Base-by-base conservation (phyloP, 1,140 invertebrate species). In the Drosophila trapezifrons region DNA sequence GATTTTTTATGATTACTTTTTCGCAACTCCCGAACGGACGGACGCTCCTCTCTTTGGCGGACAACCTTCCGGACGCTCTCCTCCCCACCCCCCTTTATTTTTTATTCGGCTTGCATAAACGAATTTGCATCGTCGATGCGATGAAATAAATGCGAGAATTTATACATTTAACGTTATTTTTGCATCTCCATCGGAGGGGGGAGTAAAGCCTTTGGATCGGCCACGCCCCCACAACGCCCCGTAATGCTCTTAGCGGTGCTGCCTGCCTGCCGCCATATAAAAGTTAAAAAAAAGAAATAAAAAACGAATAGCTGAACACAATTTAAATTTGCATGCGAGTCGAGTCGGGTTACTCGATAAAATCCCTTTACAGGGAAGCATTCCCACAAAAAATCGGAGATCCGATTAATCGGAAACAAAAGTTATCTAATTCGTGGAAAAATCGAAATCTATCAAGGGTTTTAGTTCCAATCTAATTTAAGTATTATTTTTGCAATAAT, bases 1-100 rank as follows among this genome's bases (percentile, higher is more conserved):
- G 56, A 79, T 80, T 76, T 76, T 76, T 52, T 76, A 77, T 77
- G 78, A 81, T 73, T 82, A 59, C 49, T 73, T 65, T 78, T 79
- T 63, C 43, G 49, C 27, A 18, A 29, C 49, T 47, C 57, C 45
- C 29, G 4, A 20, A 32, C 45, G 8, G 32, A 32, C 45, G 45
- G 32, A 47, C 56, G 13, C 12, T 18, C 22, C 29, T 32, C 29
- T 32, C 9, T 32, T 32, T 32, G 20, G 43, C 64, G 45, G 42
- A 42, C 37, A 40, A 38, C 37, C 46, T 62, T 62, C 37, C 47
- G 59, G 59, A 54, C 18, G 22, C 25, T 40, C 7, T 15, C 2
- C 2, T 27, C 27, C 5, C 22, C 5, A 1, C 7, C 27, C 27
- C 29, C 8, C 29, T 32, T 45, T 20, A 17, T 12, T 47, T 69